Percentiles rank a stretch among this genome's conserved stretches.
phyloP scores from a whole-genome alignment of 1,140 invertebrate species.

The Aphidius ervi region DNA sequence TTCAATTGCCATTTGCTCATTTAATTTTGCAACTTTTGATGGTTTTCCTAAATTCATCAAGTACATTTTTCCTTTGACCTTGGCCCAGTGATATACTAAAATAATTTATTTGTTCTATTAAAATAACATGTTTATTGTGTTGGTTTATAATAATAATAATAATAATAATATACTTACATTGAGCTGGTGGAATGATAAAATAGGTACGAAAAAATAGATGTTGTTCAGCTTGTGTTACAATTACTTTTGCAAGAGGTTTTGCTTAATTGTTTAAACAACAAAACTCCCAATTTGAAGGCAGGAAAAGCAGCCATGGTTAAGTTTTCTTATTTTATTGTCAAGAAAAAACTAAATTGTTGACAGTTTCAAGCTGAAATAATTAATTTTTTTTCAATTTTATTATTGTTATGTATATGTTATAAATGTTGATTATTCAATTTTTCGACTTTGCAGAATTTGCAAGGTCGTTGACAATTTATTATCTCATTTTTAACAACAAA shows the following conservation, averaged over 20 bases:
- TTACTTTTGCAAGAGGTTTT: constrained; percentile 88
- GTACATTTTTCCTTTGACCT: constrained; percentile 92
- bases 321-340: not conserved
- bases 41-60: constrained; percentile 89
- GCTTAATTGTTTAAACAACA: constrained; percentile 87
- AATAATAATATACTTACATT: constrained; percentile 70
- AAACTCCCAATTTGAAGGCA: constrained; percentile 81
- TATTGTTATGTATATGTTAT: too few species aligned
- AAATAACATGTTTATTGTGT: constrained; percentile 9
- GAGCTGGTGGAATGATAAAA: constrained; percentile 92
- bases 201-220: constrained; percentile 85
- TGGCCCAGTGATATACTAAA: constrained; percentile 92
- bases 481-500: too few species aligned
- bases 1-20: constrained; percentile 91
- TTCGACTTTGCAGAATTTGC: too few species aligned
- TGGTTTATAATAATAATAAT: constrained; percentile 9
- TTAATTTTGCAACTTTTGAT: constrained; percentile 81
- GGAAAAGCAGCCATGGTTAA: constrained; percentile 73
- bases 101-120: not conserved
- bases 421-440: too few species aligned
- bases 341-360: too few species aligned
- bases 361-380: too few species aligned
- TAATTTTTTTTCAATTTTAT: too few species aligned
- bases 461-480: too few species aligned
- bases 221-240: constrained; percentile 82